Evolutionary conservation across 1,140 invertebrate genomes (phyloP).

Genomic region (Cryptotermes secundus): DNA sequence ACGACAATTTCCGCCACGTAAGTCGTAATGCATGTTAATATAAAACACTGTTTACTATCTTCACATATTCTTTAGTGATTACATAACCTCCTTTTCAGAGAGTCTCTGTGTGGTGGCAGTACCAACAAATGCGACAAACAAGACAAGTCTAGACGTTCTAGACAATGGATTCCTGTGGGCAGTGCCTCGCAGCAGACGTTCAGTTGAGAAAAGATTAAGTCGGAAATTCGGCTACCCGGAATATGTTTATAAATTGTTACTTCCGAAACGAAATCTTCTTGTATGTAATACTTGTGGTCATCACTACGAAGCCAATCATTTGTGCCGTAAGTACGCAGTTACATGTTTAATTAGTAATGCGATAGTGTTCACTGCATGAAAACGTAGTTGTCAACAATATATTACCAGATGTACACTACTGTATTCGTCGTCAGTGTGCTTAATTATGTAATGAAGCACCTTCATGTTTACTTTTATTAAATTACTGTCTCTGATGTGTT

Average conservation of each 20-base stretch:
- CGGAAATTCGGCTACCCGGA: conserved; percentile 68
- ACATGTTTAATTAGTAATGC: no score
- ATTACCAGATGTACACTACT: no score
- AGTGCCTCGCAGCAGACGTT: conserved; percentile 74
- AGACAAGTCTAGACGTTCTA: conserved; percentile 23
- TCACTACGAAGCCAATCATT: conserved; percentile 67
- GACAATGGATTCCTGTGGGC: conserved; percentile 77
- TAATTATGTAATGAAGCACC: no score
- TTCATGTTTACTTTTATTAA: no score
- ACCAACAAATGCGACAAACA: neutral
- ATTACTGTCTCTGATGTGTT: no score
- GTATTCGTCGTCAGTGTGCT: no score
- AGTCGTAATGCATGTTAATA: neutral
- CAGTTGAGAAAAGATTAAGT: conserved; percentile 68
- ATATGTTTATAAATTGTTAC: conserved; percentile 64
- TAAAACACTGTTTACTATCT: neutral
- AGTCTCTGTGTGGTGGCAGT: neutral
- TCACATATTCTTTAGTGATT: neutral
- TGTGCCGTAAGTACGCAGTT: conserved; percentile 69
- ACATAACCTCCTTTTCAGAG: neutral
- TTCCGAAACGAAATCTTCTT: conserved; percentile 71
- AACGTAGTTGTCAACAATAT: no score
- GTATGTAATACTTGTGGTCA: conserved; percentile 79
- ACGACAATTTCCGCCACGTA: conserved; percentile 16
- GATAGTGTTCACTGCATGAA: no score